Evolutionary conservation across 1,140 invertebrate species (phyloP).

Genomic region (Dolichoris vasculosae): DNA sequence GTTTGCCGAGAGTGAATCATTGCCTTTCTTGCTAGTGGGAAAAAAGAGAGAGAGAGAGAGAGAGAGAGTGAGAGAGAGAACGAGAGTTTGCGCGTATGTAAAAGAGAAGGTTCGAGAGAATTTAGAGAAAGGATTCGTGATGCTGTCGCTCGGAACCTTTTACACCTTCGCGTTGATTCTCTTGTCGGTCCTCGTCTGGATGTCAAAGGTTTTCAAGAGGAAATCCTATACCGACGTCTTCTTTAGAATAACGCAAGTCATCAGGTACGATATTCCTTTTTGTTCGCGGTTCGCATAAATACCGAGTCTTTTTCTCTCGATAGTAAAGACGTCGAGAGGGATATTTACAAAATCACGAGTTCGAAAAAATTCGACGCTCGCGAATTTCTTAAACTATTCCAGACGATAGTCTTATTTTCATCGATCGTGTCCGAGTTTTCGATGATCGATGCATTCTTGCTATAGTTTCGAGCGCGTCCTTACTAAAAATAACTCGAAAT

Average conservation of each 20-base stretch:
- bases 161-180: conserved; percentile 56
- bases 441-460: too few species aligned
- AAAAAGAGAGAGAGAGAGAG: not conserved
- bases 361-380: too few species aligned
- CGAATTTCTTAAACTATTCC: too few species aligned
- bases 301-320: not conserved
- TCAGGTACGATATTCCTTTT: conserved; percentile 53
- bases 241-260: conserved; percentile 30
- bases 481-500: too few species aligned
- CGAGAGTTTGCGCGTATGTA: not conserved
- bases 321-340: too few species aligned
- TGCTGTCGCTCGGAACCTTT: conserved; percentile 56
- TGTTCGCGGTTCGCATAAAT: not conserved
- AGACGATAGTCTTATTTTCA: too few species aligned
- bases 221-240: conserved; percentile 50
- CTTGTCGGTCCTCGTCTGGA: conserved; percentile 57
- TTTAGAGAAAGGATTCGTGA: conserved; percentile 30
- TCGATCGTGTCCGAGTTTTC: too few species aligned
- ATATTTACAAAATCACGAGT: too few species aligned
- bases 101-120: conserved; percentile 25
- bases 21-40: not conserved
- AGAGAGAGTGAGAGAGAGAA: not conserved
- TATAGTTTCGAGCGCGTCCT: too few species aligned
- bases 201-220: conserved; percentile 47
- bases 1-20: too few species aligned